Percentiles rank a stretch among this genome's conserved stretches.
Conservation (phyloP, 2,113 vertebrate species). For the Phrynosoma platyrhinos region DNA sequence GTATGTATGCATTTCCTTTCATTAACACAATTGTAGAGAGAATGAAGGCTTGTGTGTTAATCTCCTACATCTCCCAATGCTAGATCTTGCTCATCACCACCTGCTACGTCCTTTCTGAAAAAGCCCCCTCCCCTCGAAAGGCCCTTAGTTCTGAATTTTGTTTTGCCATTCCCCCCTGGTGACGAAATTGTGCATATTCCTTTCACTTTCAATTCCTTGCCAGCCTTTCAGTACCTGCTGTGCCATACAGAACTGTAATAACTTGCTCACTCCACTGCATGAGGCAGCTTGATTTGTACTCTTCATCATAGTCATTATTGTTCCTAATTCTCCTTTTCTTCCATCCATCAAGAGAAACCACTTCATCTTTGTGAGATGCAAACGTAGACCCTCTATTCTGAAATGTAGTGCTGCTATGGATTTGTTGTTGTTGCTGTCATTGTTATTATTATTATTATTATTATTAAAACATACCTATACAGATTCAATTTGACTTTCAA, state of each 20-base stretch:
- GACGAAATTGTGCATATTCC: neutral
- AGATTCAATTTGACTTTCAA: no score
- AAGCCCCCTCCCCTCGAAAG: neutral
- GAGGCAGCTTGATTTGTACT: slow-evolving; percentile 8
- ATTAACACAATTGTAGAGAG: no score
- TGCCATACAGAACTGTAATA: neutral
- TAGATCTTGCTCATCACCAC: no score
- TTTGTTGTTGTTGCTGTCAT: neutral
- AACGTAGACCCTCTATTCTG: neutral
- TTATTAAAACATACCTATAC: no score
- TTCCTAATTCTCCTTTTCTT: neutral
- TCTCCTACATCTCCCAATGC: neutral
- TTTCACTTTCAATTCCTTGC: neutral
- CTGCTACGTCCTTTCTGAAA: neutral
- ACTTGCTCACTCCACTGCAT: neutral
- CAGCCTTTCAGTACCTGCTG: neutral
- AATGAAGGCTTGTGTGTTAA: neutral
- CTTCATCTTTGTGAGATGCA: accelerated
- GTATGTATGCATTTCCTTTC: no score
- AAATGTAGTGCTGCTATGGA: neutral
- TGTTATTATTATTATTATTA: no score
- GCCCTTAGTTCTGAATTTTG: neutral
- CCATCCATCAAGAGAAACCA: neutral
- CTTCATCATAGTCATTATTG: neutral
- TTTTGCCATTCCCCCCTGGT: neutral